These are phyloP conservation scores for Aphrophora alni DNA, from an alignment of 2,888 invertebrate species.

Conservation along the genomic window DNA sequence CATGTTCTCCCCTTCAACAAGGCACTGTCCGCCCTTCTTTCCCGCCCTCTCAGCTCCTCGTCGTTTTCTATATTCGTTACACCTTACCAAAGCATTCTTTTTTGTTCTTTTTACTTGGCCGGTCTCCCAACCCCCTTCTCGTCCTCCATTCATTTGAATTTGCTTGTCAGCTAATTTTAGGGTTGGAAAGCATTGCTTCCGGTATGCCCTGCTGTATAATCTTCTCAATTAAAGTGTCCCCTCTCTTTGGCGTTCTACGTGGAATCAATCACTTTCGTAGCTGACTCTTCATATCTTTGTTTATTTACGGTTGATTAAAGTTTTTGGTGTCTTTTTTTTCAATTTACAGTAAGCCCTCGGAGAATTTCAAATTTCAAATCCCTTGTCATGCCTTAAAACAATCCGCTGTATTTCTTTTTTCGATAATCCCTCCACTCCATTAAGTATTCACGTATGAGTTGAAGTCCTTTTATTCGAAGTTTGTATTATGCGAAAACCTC, in stretches of 20 bases:
- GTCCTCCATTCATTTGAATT: background rate
- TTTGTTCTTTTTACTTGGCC: background rate
- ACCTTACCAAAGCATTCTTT: background rate
- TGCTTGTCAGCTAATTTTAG: background rate
- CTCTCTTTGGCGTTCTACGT: background rate
- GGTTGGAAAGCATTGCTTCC: background rate
- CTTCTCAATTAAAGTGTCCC: background rate
- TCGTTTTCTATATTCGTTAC: background rate
- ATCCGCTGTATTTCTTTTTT: no score
- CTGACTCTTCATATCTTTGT: background rate
- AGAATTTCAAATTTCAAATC: no score
- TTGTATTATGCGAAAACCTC: no score
- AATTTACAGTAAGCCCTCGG: no score
- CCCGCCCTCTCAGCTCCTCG: background rate
- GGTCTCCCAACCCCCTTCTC: background rate
- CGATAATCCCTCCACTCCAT: no score
- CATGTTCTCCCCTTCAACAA: background rate
- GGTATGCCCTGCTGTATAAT: background rate
- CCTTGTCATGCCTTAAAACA: no score
- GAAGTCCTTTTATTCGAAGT: no score
- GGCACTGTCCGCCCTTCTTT: background rate
- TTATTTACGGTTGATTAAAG: no score
- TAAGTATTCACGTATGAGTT: no score
- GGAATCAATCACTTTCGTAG: background rate
- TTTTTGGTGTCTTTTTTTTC: no score